Base-by-base conservation (phyloP, 2,797 vertebrate species). In the Molossus molossus region DNA sequence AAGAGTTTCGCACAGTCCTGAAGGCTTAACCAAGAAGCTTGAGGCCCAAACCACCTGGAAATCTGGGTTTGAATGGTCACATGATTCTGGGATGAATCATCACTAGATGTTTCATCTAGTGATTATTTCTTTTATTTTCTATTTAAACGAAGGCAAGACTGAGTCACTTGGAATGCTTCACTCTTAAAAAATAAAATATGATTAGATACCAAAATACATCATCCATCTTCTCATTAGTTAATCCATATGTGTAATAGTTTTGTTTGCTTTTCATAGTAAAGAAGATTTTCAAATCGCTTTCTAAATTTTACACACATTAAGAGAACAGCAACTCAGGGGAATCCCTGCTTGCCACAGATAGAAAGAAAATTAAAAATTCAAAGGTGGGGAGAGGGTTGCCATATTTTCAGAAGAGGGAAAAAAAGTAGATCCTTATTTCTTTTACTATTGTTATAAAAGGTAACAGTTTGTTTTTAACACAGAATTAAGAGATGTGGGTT, bases 241-340 rank as follows among this genome's bases (percentile, higher is more conserved):
- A 88, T 93, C 62, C 29, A 95, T 98, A 73, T 45, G 85, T 90
- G 55, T 94, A 93, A 93, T 94, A 96, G 18, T n/a, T 91, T 77
- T 97, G 90, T 94, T 95, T 96, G 93, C 87, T 96, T 95, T 96
- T 94, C 70, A 89, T 81, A 96, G 84, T 91, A 75, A 92, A 95
- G 89, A 95, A 81, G 58, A 87, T 72, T 96, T 96, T 87, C 70
- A 89, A 94, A 91, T 94, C 82, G 94, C 83, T 94, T 96, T 88
- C 87, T 94, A 94, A 92, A 87, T 96, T 97, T 97, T 97, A 93
- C 48, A 91, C 64, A 90, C 45, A 86, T 95, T 90, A 91, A 82
- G 60, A 90, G 86, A 96, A 84, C 13, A 94, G 88, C 85, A 92
- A 86, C 67, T 92, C 62, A 50, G 67, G 92, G 93, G 88, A 94